Base-by-base conservation (phyloP, 2,797 vertebrate genomes). In the Tenualosa thibaudeaui region DNA sequence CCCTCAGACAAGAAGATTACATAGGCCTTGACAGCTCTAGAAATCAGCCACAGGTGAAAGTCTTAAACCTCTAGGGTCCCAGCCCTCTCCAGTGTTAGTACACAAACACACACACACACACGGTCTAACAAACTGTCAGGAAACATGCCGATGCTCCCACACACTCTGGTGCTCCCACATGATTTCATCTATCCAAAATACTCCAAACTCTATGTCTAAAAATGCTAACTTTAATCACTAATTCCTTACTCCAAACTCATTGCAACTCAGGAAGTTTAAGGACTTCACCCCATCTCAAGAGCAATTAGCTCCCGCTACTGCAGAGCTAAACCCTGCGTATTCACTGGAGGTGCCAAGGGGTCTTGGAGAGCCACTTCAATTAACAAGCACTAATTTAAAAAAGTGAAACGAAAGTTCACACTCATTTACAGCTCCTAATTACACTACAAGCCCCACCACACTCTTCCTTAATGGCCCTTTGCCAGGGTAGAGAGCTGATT, bases 341-440 rank as follows among this genome's bases (percentile, higher is more conserved):
- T 24, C 71, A 46, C 26, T 78, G 40, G 15, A 78, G 71, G 17
- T 10, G 65, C 26, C 2, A 31, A 40, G 24, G 65, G 40, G 4
- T 43, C 37, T 43, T 40, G 6, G 19, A 78, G 71, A 19, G 40
- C 71, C 71, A 78, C 37, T 78, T 19, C 71, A 78, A 78, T 78
- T 78, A 78, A 46, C 58, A 22, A 43, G 37, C 19, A 8, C 40
- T 78, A 19, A 43, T 78, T 78, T 22, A 40, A 40, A 71, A 54
- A 54, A 19, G 53, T 71, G 68, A 40, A 78, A 78, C 6, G 4
- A 43, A 46, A 43, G 37, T 43, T 17, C 19, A 5, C 37, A 40
- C 71, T 78, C 71, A 78, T 78, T 78, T 78, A 43, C 71, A 40
- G 71, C 40, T 40, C 17, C 1, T 78, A 43, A 78, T 78, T 43